Evolutionary conservation across 2,797 vertebrate genomes (phyloP).

Genomic region (Enteromius unitaeniatus): DNA sequence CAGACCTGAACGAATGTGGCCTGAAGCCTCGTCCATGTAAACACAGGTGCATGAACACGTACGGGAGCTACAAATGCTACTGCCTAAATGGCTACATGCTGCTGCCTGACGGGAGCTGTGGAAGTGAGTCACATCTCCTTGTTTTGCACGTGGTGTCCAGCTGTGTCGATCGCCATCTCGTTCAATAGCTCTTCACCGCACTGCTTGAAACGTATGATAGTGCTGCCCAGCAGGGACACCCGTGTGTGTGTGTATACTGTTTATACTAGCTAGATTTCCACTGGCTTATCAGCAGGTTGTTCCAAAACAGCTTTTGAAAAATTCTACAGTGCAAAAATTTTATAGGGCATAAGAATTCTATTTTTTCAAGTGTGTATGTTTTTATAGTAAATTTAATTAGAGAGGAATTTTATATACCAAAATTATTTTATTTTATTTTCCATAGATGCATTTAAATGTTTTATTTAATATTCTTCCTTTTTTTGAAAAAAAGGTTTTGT

Average conservation of each 20-base stretch:
- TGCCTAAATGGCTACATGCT: constrained; percentile 93
- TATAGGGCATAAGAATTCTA: no score
- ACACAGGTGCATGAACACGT: constrained; percentile 97
- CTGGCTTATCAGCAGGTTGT: neutral
- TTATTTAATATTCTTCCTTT: neutral
- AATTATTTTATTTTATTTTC: neutral
- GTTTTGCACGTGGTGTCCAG: constrained; percentile 14
- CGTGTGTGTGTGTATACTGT: neutral
- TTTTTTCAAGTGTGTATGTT: no score
- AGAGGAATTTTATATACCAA: neutral
- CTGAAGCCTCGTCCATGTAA: constrained; percentile 92
- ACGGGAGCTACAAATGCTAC: constrained; percentile 97
- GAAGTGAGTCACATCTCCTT: constrained; percentile 82
- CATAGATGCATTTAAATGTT: neutral
- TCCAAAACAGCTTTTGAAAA: neutral
- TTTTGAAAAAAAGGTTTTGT: neutral
- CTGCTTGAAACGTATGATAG: neutral
- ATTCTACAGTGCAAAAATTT: neutral
- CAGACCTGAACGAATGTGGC: constrained; percentile 97
- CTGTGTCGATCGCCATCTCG: neutral
- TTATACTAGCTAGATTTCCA: constrained; percentile 1
- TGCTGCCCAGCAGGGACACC: neutral
- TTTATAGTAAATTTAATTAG: neutral
- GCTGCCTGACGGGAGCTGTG: constrained; percentile 88
- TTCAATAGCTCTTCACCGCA: neutral